A percentile compares a stretch with the other conserved stretches of the same genome.
Conservation (phyloP, 2,113 vertebrate genomes). For the Clarias batrachus region DNA sequence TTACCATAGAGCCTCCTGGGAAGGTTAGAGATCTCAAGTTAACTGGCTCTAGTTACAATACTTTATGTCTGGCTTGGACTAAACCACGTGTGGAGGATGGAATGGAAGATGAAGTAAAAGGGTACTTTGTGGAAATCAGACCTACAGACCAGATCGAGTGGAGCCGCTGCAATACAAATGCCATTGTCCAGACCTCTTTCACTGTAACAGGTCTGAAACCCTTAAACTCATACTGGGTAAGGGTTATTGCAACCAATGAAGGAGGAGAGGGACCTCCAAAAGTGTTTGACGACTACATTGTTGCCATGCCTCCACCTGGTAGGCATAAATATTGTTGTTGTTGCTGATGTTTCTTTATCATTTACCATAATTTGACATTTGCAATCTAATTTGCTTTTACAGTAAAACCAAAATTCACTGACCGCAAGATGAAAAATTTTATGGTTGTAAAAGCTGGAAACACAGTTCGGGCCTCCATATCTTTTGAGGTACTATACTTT, state of each 20-base stretch:
- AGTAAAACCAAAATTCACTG: conserved; percentile 81
- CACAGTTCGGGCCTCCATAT: conserved; percentile 74
- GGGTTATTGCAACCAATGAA: conserved; percentile 78
- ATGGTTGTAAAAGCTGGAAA: conserved; percentile 77
- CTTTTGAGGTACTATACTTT: conserved; percentile 78
- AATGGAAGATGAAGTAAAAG: conserved; percentile 70
- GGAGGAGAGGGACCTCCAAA: conserved; percentile 75
- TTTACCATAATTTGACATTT: not conserved
- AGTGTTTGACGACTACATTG: conserved; percentile 69
- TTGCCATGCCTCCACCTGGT: conserved; percentile 73
- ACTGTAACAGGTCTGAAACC: conserved; percentile 78
- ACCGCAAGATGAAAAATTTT: conserved; percentile 71
- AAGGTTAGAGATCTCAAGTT: conserved; percentile 79
- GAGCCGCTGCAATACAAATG: conserved; percentile 75
- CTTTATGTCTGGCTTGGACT: conserved; percentile 81
- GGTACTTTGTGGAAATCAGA: conserved; percentile 83
- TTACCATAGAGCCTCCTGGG: conserved; percentile 79
- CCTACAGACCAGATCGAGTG: conserved; percentile 72
- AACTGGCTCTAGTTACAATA: conserved; percentile 73
- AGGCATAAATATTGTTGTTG: conserved; percentile 34
- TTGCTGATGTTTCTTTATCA: not conserved
- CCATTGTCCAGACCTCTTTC: conserved; percentile 71
- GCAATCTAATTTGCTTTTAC: conserved; percentile 38
- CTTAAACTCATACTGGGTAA: conserved; percentile 74
- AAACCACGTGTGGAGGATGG: conserved; percentile 71